Evolutionary conservation across 2,888 invertebrate species (phyloP), one percentile per base, ranked within the genome.

Genomic region (Mesorhabditis spiculigera): DNA sequence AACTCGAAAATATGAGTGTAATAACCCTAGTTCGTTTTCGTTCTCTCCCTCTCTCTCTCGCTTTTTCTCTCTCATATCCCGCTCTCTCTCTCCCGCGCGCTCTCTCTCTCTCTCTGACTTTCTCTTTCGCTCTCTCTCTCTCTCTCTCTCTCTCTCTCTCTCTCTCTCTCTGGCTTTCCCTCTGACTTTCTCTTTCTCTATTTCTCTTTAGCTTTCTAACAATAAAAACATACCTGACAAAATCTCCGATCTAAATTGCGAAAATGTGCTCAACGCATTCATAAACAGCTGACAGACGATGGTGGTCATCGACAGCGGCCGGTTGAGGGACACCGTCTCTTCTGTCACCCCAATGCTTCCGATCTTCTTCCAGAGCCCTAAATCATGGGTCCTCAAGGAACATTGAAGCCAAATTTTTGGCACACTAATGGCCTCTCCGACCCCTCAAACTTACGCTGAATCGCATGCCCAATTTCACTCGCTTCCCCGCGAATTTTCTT

Each of bases 211-310:
- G 1, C 28, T 43, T 68, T 65, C 62, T 66, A 10, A 45, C 41
- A 3, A 41, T 16, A 8, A 16, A 43, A n/a, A 28, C 10, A 70
- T 77, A 92, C 93, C 94, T 83, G 95, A 94, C 68, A 96, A 89
- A 86, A 97, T 95, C 86, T 95, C 94, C 71, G 94, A 89, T 86
- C 92, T 92, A 80, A 96, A 90, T 87, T 95, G 94, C 4, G 93
- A 91, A 85, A 97, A 90, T 0, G 95, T 95, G 78, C 91, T 91
- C 71, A 96, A 88, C 13, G 94, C 93, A 0, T 92, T 93, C 87
- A 94, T 93, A 87, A 95, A 97, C 88, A 97, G 90, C 41, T 92
- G 91, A 87, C 95, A 95, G 45, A 94, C 92, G 62, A 93, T 88
- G 4, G 94, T 92, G 6, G 94, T 91, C 82, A 91, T 91, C 65